A percentile compares a stretch with the other conserved stretches of the same genome.
Conservation (phyloP, 2,113 vertebrate genomes). For the Lanius collurio region DNA sequence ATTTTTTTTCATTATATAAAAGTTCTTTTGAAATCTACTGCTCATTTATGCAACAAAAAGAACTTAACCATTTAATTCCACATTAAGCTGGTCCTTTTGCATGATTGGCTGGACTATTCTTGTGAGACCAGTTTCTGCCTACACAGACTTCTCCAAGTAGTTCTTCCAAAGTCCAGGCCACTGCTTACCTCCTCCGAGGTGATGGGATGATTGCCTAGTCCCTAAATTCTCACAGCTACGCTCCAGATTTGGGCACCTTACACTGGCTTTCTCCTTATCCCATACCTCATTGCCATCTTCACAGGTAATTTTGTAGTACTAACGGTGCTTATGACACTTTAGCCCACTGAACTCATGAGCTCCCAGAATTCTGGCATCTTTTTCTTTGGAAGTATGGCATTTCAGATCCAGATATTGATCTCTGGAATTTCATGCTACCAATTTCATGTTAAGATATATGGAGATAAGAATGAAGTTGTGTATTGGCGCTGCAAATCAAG, state of each 20-base stretch:
- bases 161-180: background rate
- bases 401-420: background rate
- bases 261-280: background rate
- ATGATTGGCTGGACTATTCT: background rate
- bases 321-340: background rate
- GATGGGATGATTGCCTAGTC: background rate
- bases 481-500: background rate
- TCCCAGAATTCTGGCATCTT: background rate
- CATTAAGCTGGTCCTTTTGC: background rate
- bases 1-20: background rate
- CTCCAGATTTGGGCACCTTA: background rate
- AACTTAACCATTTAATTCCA: background rate
- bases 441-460: background rate
- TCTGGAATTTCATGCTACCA: background rate
- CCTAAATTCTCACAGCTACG: background rate
- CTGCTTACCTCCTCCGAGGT: background rate
- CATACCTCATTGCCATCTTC: fast-evolving
- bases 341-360: background rate
- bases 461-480: background rate
- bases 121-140: background rate
- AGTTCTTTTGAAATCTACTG: background rate
- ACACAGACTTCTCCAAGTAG: background rate
- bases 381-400: background rate
- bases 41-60: background rate
- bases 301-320: background rate